Conservation (phyloP, 2,113 vertebrate genomes). For the Melospiza melodia region DNA sequence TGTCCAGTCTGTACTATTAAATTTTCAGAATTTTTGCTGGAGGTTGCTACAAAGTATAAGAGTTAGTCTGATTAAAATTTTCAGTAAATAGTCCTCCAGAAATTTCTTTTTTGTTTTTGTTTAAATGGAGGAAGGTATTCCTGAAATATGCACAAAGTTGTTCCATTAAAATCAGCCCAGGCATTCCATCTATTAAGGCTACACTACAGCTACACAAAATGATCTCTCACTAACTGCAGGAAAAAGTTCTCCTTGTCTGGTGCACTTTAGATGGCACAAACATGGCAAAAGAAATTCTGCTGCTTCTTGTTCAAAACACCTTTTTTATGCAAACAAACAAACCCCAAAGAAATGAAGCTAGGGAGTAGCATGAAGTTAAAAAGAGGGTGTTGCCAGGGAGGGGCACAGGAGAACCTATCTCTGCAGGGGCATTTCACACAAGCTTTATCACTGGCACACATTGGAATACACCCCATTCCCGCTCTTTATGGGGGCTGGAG, state of each 20-base stretch:
- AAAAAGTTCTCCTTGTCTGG: background rate
- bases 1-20: background rate
- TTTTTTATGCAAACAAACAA: background rate
- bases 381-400: background rate
- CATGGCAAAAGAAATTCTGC: background rate
- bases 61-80: background rate
- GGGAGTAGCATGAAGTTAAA: background rate
- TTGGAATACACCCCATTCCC: background rate
- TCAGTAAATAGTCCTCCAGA: background rate
- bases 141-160: background rate
- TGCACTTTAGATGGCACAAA: background rate
- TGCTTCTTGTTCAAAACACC: background rate
- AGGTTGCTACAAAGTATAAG: background rate
- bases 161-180: background rate
- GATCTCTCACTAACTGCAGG: background rate
- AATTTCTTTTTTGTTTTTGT: background rate
- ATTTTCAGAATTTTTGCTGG: background rate
- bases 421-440: background rate
- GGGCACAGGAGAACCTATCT: background rate
- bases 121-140: background rate
- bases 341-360: background rate
- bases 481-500: fast-evolving
- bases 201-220: background rate
- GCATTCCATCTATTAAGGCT: background rate
- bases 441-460: background rate